These are phyloP conservation scores for Xanthorhoe spadicearia DNA, from an alignment of 2,888 invertebrate species.

Conservation along the genomic window DNA sequence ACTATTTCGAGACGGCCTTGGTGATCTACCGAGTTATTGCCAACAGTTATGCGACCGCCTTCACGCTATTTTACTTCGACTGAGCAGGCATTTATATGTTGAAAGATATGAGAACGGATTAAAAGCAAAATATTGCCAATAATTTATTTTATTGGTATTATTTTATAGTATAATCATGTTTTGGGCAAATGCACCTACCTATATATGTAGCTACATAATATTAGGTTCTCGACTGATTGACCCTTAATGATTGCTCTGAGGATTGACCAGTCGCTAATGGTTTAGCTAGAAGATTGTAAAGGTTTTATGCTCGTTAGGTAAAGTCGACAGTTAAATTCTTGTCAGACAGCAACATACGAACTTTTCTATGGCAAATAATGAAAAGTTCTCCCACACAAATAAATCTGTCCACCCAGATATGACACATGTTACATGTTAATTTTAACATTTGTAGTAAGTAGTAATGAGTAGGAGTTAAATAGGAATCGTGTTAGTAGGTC, in stretches of 20 bases:
- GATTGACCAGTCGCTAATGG: too few species aligned
- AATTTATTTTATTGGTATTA: neutral
- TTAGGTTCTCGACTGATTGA: too few species aligned
- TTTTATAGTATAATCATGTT: too few species aligned
- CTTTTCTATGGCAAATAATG: neutral
- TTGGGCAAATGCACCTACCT: too few species aligned
- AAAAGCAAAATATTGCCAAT: neutral
- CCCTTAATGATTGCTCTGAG: too few species aligned
- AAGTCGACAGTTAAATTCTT: too few species aligned
- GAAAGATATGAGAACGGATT: slow-evolving; percentile 20
- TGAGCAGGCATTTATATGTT: slow-evolving; percentile 31
- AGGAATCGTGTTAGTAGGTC: slow-evolving; percentile 62
- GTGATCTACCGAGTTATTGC: slow-evolving; percentile 60
- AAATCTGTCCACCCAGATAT: slow-evolving; percentile 12
- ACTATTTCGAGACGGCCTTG: slow-evolving; percentile 74
- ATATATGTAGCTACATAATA: too few species aligned
- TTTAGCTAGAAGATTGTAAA: too few species aligned
- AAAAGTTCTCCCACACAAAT: neutral
- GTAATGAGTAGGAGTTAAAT: slow-evolving; percentile 38
- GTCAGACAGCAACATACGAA: too few species aligned
- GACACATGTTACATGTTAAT: slow-evolving; percentile 33
- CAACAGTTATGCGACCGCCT: slow-evolving; percentile 43
- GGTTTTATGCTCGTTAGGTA: too few species aligned
- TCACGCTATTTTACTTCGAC: slow-evolving; percentile 37
- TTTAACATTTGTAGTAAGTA: slow-evolving; percentile 40